Base-by-base conservation (phyloP, 2,113 vertebrate genomes). In the Calonectris borealis region DNA sequence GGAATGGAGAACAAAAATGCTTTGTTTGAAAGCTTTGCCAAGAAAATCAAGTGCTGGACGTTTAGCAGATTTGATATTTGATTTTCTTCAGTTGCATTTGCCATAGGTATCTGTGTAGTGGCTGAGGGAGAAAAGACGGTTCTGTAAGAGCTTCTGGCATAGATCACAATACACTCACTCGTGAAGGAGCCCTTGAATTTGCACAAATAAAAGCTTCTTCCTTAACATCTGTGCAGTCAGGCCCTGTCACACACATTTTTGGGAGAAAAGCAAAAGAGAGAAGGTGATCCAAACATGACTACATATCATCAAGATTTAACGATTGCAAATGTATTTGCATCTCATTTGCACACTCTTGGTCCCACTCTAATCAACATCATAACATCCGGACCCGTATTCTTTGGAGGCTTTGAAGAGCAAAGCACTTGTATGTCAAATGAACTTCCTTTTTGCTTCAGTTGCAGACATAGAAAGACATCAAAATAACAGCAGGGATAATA, bases 201-300 rank as follows among this genome's bases (percentile, higher is more conserved):
- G 73, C 40, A 32, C 27, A 54, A 40, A 29, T 22, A 54, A 91
- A 91, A 94, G 5, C 19, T 78, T 71, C 65, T 75, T 86, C 34
- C 60, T 31, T 46, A 76, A 91, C 0, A 1, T 87, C 65, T 72
- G 25, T 79, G 72, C 44, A 69, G 57, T 52, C 80, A 91, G 65
- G 69, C 21, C 12, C 16, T 31, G 21, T 13, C 42, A 54, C 0
- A 0, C 8, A 32, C 16, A 12, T 75, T 72, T 36, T 19, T 42
- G 31, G 48, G 55, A 85, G 51, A 75, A 82, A 76, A 68, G 10
- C 4, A 26, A 48, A 82, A 82, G 61, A 70, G 55, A 72, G 61
- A 86, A 76, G 44, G 38, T 76, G 52, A 89, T 54, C 31, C 18
- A 61, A 82, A 79, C 25, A 24, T 42, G 15, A 31, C 34, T n/a